A percentile compares a stretch with the other conserved stretches of the same genome.
Conservation (phyloP, 2,888 invertebrate genomes). For the Thyatira batis region DNA sequence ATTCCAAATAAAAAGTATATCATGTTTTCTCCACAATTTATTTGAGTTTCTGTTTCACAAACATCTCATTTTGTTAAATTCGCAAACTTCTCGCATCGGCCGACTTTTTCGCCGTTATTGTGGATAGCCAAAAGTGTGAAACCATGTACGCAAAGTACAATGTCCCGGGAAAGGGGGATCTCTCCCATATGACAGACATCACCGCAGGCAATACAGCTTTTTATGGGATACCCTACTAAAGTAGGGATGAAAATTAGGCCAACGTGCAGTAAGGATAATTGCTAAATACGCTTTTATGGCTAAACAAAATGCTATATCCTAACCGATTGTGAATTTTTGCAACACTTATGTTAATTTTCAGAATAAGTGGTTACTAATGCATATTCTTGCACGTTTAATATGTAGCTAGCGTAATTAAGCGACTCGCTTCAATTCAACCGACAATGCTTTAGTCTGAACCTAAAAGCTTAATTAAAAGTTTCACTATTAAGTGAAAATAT, state of each 20-base stretch:
- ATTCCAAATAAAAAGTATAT: conserved; percentile 5
- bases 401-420: neutral
- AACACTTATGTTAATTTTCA: neutral
- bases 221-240: conserved; percentile 48
- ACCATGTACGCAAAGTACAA: conserved; percentile 64
- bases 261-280: conserved; percentile 24
- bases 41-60: conserved; percentile 16
- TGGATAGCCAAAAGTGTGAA: conserved; percentile 67
- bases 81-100: conserved; percentile 51
- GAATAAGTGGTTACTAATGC: too few relatives aligned
- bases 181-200: conserved; percentile 59
- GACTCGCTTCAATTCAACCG: neutral
- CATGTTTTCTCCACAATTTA: neutral
- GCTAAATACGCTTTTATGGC: neutral
- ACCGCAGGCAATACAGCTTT: conserved; percentile 57
- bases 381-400: neutral
- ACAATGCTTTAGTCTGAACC: neutral
- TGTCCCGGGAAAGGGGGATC: conserved; percentile 52
- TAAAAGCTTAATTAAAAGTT: too few relatives aligned
- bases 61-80: conserved; percentile 41
- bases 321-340: neutral
- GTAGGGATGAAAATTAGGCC: conserved; percentile 51
- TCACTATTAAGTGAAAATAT: too few relatives aligned
- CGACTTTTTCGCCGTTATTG: conserved; percentile 42
- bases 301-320: neutral